phyloP scores from a whole-genome alignment of 1,140 invertebrate species.

The Luehdorfia chinensis region DNA sequence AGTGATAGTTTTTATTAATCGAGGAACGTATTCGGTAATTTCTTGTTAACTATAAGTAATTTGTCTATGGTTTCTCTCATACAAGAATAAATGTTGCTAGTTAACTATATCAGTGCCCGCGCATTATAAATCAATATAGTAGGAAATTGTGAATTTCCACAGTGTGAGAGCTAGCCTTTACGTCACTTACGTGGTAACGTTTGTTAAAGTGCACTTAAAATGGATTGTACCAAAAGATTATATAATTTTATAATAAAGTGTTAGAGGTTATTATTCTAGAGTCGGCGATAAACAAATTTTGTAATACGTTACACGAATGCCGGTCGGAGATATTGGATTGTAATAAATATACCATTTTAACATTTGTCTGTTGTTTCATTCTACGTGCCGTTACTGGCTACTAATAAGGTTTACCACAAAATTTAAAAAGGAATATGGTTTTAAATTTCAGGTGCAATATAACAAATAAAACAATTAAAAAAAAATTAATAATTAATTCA shows the following conservation, averaged over 20 bases:
- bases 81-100: constrained; percentile 18
- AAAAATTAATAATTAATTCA: too few species aligned
- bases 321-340: constrained; percentile 70
- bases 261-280: constrained; percentile 61
- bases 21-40: too few species aligned
- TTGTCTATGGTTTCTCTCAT: too few species aligned
- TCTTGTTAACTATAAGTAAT: too few species aligned
- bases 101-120: neutral
- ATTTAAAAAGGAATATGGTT: too few species aligned
- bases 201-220: constrained; percentile 72
- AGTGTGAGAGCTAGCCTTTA: constrained; percentile 51
- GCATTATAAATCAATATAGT: constrained; percentile 22
- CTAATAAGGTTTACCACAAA: too few species aligned
- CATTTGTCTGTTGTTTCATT: constrained; percentile 52
- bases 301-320: constrained; percentile 58
- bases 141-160: constrained; percentile 66
- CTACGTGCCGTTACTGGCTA: too few species aligned
- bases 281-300: constrained; percentile 67
- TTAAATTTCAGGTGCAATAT: too few species aligned
- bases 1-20: too few species aligned
- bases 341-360: constrained; percentile 77
- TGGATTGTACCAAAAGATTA: constrained; percentile 73
- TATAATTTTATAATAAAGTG: constrained; percentile 75
- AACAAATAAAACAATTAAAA: too few species aligned
- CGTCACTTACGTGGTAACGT: constrained; percentile 51